Conservation (phyloP, 2,888 invertebrate genomes). For the Epistrophe eligans region DNA sequence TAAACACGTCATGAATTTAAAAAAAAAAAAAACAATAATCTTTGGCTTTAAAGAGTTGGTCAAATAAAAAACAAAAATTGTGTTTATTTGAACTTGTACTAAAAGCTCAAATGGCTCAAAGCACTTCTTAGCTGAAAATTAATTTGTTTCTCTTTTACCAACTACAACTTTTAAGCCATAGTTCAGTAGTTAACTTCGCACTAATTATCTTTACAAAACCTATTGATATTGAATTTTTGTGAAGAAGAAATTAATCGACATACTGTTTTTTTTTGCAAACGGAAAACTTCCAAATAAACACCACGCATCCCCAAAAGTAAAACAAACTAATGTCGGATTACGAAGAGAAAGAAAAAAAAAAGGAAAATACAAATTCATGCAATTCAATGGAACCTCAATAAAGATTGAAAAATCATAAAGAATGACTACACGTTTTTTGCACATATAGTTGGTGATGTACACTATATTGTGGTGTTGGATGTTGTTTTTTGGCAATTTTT, state of each 20-base stretch:
- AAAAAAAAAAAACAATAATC: no score
- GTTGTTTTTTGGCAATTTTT: neutral
- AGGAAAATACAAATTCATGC: slow-evolving; percentile 7
- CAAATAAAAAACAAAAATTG: no score
- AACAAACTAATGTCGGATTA: slow-evolving; percentile 31
- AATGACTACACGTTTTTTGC: neutral
- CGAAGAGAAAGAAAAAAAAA: slow-evolving; percentile 1
- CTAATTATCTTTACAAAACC: no score
- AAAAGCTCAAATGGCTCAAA: neutral
- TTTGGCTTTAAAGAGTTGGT: no score
- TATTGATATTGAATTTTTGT: neutral
- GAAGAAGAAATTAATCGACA: slow-evolving; percentile 1
- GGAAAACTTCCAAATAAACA: slow-evolving; percentile 37
- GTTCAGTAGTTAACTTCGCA: neutral
- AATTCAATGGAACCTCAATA: slow-evolving; percentile 40
- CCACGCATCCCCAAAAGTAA: slow-evolving; percentile 34
- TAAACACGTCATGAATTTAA: no score
- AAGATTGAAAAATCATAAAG: neutral
- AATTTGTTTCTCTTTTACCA: neutral
- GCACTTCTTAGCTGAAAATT: neutral
- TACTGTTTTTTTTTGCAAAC: slow-evolving; percentile 31
- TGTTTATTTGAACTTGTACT: neutral
- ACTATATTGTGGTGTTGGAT: neutral
- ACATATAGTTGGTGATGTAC: neutral
- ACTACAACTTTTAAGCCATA: neutral